These are phyloP conservation scores for Desmophyllum pertusum DNA, from an alignment of 92 coral and sea anemone genomes.

Conservation along the genomic window DNA sequence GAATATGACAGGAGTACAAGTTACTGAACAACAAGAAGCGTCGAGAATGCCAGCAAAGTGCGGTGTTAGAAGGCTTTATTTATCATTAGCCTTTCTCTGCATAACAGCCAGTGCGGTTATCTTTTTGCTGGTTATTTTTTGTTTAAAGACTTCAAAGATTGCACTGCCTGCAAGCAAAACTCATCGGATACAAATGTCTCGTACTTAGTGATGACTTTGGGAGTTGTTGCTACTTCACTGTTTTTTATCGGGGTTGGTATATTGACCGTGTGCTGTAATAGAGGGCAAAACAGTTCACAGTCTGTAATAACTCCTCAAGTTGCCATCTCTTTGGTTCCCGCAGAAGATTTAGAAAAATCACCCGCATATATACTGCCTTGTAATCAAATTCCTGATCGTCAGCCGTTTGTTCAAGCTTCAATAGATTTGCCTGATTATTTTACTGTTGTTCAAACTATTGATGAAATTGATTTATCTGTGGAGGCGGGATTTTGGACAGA, in stretches of 20 bases:
- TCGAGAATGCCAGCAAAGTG: too few species aligned
- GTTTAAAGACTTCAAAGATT: too few species aligned
- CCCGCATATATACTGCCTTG: conserved; percentile 33
- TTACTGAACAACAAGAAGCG: too few species aligned
- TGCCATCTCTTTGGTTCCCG: conserved; percentile 63
- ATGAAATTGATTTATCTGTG: not conserved
- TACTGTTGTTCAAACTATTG: not conserved
- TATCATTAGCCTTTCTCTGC: too few species aligned
- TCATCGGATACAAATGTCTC: too few species aligned
- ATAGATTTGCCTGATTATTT: conserved; percentile 4
- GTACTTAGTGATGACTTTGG: too few species aligned
- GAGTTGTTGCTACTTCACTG: not conserved
- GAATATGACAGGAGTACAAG: too few species aligned
- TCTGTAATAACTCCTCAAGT: conserved; percentile 38
- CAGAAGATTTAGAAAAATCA: conserved; percentile 56
- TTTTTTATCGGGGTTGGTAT: not conserved
- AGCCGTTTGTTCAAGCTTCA: not conserved
- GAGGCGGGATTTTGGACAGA: not conserved
- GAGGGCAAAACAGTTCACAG: not conserved
- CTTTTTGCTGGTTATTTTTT: too few species aligned
- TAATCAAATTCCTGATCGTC: not conserved
- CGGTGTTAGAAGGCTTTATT: too few species aligned
- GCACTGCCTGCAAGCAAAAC: too few species aligned
- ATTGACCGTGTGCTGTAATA: not conserved
- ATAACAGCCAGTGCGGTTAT: too few species aligned